Evolutionary conservation across 2,797 vertebrate species (phyloP).

Genomic region (Pangasius larnaudii): DNA sequence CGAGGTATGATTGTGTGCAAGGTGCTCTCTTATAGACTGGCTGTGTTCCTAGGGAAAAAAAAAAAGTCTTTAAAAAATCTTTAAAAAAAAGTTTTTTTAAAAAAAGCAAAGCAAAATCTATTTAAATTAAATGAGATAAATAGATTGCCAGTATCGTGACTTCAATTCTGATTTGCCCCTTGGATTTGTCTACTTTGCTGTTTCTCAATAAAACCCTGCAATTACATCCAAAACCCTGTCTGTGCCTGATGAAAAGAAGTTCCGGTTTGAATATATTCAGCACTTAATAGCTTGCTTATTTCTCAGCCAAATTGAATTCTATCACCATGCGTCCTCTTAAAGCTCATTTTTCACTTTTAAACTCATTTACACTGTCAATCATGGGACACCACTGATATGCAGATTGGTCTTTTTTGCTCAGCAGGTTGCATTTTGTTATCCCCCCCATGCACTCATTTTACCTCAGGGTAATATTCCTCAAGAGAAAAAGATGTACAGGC

Average conservation of each 20-base stretch:
- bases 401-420: not conserved
- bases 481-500: conserved; percentile 41
- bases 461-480: conserved; percentile 45
- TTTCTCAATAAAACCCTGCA: not conserved
- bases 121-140: not conserved
- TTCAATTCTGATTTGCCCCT: not conserved
- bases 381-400: conserved; percentile 8
- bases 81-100: no score
- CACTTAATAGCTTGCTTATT: conserved; percentile 2
- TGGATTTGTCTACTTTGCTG: not conserved
- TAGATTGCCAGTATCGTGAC: not conserved
- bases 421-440: not conserved
- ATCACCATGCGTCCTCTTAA: not conserved
- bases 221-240: not conserved
- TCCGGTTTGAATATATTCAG: not conserved
- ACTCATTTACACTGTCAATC: conserved; percentile 22
- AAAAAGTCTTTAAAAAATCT: no score
- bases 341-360: not conserved
- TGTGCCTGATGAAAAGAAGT: not conserved
- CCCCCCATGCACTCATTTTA: conserved; percentile 56
- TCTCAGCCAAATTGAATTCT: not conserved
- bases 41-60: not conserved
- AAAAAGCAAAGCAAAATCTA: not conserved
- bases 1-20: not conserved
- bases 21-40: not conserved